A percentile compares a stretch with the other conserved stretches of the same genome.
Evolutionary conservation across 2,797 vertebrate species (phyloP).

Genomic region (Benthosema pterotum): DNA sequence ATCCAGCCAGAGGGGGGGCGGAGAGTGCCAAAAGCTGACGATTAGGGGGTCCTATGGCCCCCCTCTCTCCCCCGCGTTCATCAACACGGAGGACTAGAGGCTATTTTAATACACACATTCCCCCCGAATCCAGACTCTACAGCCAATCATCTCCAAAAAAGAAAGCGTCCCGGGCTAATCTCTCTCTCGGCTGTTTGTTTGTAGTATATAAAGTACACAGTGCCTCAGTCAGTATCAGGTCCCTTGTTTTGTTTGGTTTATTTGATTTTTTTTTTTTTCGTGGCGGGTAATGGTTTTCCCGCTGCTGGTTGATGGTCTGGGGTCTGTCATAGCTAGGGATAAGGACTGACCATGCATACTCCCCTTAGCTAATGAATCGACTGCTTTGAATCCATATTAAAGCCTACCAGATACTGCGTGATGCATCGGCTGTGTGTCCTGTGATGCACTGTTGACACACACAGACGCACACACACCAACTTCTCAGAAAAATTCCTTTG

Average conservation of each 20-base stretch:
- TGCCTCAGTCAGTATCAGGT: constrained; percentile 9
- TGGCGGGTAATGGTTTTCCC: constrained; percentile 15
- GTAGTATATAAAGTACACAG: not conserved
- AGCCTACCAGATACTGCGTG: constrained; percentile 42
- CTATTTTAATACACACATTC: constrained; percentile 56
- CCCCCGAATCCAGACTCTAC: not conserved
- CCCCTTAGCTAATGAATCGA: constrained; percentile 67
- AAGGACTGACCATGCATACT: constrained; percentile 61
- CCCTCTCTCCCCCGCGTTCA: constrained; percentile 44
- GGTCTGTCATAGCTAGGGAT: constrained; percentile 67
- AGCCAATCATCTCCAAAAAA: too few species aligned
- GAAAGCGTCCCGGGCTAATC: too few species aligned
- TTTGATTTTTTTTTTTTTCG: too few species aligned
- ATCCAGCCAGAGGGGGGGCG: constrained; percentile 61
- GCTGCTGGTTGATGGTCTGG: constrained; percentile 49
- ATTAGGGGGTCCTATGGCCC: constrained; percentile 54
- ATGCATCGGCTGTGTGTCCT: constrained; percentile 22
- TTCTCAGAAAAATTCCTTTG: constrained; percentile 32
- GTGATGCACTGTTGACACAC: constrained; percentile 19
- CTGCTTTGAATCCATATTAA: constrained; percentile 47
- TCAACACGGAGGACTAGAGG: constrained; percentile 25
- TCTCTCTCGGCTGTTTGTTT: constrained; percentile 34
- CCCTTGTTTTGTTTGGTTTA: not conserved
- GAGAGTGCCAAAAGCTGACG: constrained; percentile 55
- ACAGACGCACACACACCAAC: too few species aligned